Percentiles rank a stretch among this genome's conserved stretches.
phyloP scores from a whole-genome alignment of 2,888 invertebrate genomes.

The Onchidella celtica region DNA sequence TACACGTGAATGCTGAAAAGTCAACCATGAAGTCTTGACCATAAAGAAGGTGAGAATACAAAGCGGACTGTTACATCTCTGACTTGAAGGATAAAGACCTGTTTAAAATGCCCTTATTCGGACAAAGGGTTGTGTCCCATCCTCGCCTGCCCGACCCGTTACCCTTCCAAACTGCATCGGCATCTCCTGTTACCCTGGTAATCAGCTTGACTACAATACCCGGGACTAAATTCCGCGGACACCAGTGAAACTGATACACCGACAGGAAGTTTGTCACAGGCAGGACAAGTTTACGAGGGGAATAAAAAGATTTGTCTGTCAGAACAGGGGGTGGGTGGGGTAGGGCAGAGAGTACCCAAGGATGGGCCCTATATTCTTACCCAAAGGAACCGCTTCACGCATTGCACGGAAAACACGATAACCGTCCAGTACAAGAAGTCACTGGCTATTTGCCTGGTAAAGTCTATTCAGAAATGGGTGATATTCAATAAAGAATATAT shows the following conservation, averaged over 20 bases:
- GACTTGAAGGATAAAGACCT: neutral
- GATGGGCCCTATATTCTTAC: too few species aligned
- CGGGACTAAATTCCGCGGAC: neutral
- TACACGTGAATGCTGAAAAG: too few species aligned
- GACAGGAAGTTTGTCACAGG: constrained; percentile 2
- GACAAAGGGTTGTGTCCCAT: constrained; percentile 9
- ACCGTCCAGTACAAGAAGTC: too few species aligned
- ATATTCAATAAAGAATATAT: too few species aligned
- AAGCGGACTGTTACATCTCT: neutral
- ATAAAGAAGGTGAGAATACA: too few species aligned
- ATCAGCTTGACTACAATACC: constrained; percentile 30
- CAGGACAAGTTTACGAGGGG: neutral
- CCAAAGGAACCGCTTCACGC: too few species aligned
- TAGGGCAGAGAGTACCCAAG: too few species aligned
- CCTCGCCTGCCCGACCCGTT: neutral
- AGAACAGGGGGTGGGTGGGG: neutral
- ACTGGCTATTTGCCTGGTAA: too few species aligned
- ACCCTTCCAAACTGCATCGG: neutral
- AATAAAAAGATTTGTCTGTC: neutral
- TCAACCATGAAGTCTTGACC: too few species aligned
- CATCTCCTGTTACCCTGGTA: constrained; percentile 33
- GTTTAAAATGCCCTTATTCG: neutral
- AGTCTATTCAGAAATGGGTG: too few species aligned
- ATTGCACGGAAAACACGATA: too few species aligned
- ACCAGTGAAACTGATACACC: constrained; percentile 36